Evolutionary conservation across 2,113 vertebrate genomes (phyloP), one percentile per base, ranked within the genome.

Genomic region (Tachuris rubrigastra): DNA sequence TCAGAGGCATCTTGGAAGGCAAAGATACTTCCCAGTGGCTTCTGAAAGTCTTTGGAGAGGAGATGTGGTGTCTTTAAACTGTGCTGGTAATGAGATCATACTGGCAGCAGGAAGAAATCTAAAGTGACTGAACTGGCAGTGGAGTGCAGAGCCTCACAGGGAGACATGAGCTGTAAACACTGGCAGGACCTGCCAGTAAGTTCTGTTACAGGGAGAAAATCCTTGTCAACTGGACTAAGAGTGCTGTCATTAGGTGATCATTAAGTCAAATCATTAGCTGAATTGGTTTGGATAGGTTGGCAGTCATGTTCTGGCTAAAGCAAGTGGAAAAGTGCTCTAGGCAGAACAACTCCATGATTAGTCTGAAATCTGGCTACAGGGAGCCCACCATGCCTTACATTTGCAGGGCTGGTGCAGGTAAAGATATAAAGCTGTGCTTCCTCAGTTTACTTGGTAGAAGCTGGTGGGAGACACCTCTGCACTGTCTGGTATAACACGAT

Each of bases 31-130:
- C 76, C 56, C 59, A 67, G 56, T 90, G 81, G 65, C 56, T 86
- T 74, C 52, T 80, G 89, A 14, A 88, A 81, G 37, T 52, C 76
- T 87, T 72, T 78, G 46, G 88, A 84, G 59, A 84, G 56, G 42
- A 89, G 56, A 44, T 75, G 23, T 1, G 10, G 68, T 88, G 44
- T 74, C 37, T 79, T 86, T 47, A 41, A 63, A 46, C 33, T 55
- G 31, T 53, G 24, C 37, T 83, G 78, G 41, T 77, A 67, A 58
- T 79, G 94, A 95, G 77, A 47, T 87, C 87, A 87, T 91, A 33
- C 68, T 94, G 84, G 88, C 87, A 66, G 8, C 23, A 6, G 30
- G 72, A 62, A 50, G 81, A 66, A 77, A 63, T 62, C 7, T 46
- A 1, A 89, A 94, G 58, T 79, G 87, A 15, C 69, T 80, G 75